Evolutionary conservation across 2,113 vertebrate species (phyloP), one percentile per base, ranked within the genome.

Genomic region (Epinephelus cyanopodus): DNA sequence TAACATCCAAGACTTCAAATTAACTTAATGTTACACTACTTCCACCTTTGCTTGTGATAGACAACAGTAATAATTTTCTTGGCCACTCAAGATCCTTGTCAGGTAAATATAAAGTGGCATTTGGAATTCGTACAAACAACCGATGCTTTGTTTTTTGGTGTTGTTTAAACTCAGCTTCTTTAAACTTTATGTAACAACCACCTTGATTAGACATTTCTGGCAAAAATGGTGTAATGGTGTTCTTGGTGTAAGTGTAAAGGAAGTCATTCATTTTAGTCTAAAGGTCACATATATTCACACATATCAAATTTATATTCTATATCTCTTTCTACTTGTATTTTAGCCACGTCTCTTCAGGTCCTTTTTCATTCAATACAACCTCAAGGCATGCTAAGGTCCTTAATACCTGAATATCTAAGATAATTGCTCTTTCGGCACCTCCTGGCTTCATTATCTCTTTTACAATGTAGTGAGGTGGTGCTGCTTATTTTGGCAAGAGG

Each of bases 401-500:
- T 86, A 90, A 87, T 83, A 88, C 62, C 73, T 72, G 74, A 69
- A 81, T 84, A 81, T 91, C 88, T 88, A 81, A 85, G 64, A 88
- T 92, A 88, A 92, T 89, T 91, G 83, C 79, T 87, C 68, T 77
- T 66, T 57, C 61, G 47, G 76, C 71, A 80, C 75, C 88, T 83
- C 52, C 70, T 85, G 61, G 71, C 85, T 92, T 91, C 65, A 90
- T 93, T 92, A 91, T 90, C 85, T 88, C 71, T 78, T 77, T 87
- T 76, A 87, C 86, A 81, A 47, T 84, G 84, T 84, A 74, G 79
- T 69, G 4, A 67, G 80, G 53, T 72, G 77, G 69, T 60, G n/a
- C n/a, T 87, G 87, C 85, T 86, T 89, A 76, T 82, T 93, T 90
- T 86, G 87, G 89, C 82, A 84, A 71, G 53, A 87, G 88, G 88